phyloP scores from a whole-genome alignment of 2,113 vertebrate genomes.

The Delphinapterus leucas region DNA sequence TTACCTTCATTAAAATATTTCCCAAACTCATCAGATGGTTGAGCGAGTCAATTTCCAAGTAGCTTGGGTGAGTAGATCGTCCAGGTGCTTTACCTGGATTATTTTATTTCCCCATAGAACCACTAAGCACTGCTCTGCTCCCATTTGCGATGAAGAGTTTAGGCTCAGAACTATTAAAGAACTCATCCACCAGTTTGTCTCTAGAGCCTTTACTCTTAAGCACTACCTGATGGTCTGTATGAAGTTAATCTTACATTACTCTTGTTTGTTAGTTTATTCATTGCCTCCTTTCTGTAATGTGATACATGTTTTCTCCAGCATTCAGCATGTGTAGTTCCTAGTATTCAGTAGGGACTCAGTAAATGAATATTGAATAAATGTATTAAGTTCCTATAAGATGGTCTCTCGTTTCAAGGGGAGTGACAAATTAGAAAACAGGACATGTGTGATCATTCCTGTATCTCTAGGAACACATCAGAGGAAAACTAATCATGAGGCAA shows the following conservation, averaged over 20 bases:
- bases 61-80: neutral
- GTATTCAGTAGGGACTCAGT: neutral
- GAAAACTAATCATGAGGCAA: neutral
- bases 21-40: neutral
- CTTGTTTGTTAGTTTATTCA: neutral
- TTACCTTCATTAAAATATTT: neutral
- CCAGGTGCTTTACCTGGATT: neutral
- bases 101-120: neutral
- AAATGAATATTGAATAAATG: neutral
- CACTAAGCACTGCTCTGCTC: neutral
- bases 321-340: neutral
- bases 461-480: neutral
- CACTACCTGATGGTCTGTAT: neutral
- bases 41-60: neutral
- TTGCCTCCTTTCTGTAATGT: neutral
- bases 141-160: neutral
- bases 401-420: neutral
- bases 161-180: neutral
- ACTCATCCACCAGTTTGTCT: neutral
- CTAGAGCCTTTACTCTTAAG: neutral
- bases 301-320: neutral
- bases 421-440: neutral
- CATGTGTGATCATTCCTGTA: neutral
- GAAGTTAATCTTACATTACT: neutral
- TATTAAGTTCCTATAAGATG: neutral